phyloP scores from a whole-genome alignment of 2,113 vertebrate species.

The Pachycephala philippinensis region DNA sequence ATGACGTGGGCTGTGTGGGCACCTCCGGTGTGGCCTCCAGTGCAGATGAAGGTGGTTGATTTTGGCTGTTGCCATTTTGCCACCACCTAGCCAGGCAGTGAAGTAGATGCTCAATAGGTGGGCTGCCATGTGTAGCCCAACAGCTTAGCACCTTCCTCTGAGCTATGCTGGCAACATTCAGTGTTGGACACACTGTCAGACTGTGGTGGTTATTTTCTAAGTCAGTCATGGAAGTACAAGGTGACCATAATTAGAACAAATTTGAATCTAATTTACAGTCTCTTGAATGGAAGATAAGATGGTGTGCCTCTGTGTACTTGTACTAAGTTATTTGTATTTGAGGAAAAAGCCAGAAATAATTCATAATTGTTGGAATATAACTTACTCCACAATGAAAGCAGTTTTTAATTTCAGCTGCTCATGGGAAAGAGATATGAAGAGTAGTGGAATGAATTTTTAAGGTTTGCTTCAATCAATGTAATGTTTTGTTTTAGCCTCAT shows the following conservation, averaged over 20 bases:
- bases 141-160: not conserved
- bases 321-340: not conserved
- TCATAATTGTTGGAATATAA: not conserved
- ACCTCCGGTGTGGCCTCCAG: not conserved
- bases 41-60: not conserved
- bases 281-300: not conserved
- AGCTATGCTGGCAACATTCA: not conserved
- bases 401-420: not conserved
- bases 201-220: not conserved
- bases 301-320: not conserved
- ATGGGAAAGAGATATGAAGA: not conserved
- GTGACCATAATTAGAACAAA: not conserved
- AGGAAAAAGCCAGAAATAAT: not conserved
- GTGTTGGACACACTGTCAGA: not conserved
- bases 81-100: not conserved
- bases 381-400: not conserved
- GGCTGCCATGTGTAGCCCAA: not conserved
- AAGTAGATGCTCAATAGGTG: not conserved
- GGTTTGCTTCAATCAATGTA: not conserved
- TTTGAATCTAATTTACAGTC: not conserved
- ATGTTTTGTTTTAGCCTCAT: not conserved
- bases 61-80: not conserved
- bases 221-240: not conserved
- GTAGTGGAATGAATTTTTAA: not conserved
- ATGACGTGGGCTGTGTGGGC: not conserved